phyloP scores from a whole-genome alignment of 2,888 invertebrate species.

The Priocnemis perturbator region DNA sequence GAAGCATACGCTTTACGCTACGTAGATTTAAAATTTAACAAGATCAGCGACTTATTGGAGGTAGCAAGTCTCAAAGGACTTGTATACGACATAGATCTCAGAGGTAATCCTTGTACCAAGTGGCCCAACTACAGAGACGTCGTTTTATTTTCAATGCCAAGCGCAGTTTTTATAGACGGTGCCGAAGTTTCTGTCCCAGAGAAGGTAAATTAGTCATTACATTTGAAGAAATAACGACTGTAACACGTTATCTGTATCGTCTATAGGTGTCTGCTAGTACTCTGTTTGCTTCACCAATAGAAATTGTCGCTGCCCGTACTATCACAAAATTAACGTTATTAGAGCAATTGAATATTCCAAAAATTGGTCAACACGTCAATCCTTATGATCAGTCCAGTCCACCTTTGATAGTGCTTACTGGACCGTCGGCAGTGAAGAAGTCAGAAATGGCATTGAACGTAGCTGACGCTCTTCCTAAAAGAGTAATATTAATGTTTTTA shows the following conservation, averaged over 20 bases:
- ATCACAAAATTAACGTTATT: conserved; percentile 65
- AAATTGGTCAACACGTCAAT: conserved; percentile 65
- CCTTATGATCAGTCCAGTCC: conserved; percentile 70
- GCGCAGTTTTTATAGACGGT: conserved; percentile 70
- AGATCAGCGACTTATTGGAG: conserved; percentile 70
- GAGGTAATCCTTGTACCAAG: conserved; percentile 68
- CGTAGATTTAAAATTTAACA: conserved; percentile 70
- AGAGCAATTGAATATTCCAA: conserved; percentile 68
- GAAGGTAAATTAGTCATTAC: conserved; percentile 52
- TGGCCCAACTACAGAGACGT: conserved; percentile 70
- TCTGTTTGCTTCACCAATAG: conserved; percentile 63
- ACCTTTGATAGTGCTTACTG: conserved; percentile 73
- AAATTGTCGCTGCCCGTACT: conserved; percentile 63
- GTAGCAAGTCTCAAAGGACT: conserved; percentile 67
- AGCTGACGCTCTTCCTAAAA: conserved; percentile 52
- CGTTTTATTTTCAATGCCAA: conserved; percentile 68
- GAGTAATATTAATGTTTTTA: conserved; percentile 43
- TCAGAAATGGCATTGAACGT: conserved; percentile 61
- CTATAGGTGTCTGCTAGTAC: conserved; percentile 63
- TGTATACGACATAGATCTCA: conserved; percentile 68
- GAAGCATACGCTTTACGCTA: conserved; percentile 65
- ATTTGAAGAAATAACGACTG: conserved; percentile 11
- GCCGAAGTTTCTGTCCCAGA: conserved; percentile 63
- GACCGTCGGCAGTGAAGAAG: conserved; percentile 72
- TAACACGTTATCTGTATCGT: neutral